phyloP scores from a whole-genome alignment of 1,140 invertebrate genomes.

The Melitaea cinxia region DNA sequence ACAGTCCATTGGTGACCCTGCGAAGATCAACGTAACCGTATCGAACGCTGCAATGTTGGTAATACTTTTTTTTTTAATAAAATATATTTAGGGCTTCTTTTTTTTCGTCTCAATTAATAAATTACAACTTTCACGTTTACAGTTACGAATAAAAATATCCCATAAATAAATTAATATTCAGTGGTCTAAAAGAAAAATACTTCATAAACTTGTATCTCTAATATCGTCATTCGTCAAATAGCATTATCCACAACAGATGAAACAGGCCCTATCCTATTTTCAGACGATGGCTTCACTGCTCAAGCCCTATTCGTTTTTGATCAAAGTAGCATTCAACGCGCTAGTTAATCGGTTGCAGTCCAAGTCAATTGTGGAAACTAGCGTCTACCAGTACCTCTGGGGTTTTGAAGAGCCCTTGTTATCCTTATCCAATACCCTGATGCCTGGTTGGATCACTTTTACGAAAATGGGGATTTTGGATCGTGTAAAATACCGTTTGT shows the following conservation, averaged over 20 bases:
- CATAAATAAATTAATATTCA: no score
- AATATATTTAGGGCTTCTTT: no score
- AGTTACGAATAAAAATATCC: no score
- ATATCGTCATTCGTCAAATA: background rate
- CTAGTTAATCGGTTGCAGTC: slow-evolving; percentile 83
- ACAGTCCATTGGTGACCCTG: slow-evolving; percentile 86
- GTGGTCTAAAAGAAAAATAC: no score
- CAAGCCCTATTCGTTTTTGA: slow-evolving; percentile 77
- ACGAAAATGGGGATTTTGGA: slow-evolving; percentile 88
- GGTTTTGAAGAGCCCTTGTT: slow-evolving; percentile 92
- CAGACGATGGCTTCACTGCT: slow-evolving; percentile 84
- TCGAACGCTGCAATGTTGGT: slow-evolving; percentile 91
- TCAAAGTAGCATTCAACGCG: slow-evolving; percentile 83
- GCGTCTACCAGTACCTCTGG: slow-evolving; percentile 90
- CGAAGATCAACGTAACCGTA: slow-evolving; percentile 84
- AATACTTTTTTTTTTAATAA: background rate
- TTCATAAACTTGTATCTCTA: no score
- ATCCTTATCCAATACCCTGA: slow-evolving; percentile 84
- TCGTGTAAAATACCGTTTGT: slow-evolving; percentile 82
- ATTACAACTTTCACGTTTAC: no score
- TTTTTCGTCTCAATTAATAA: no score
- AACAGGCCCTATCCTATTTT: slow-evolving; percentile 45
- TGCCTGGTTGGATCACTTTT: slow-evolving; percentile 88
- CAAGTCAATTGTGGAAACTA: slow-evolving; percentile 85
- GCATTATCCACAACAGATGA: no score